Conservation (phyloP, 2,113 vertebrate genomes). For the Orcinus orca region DNA sequence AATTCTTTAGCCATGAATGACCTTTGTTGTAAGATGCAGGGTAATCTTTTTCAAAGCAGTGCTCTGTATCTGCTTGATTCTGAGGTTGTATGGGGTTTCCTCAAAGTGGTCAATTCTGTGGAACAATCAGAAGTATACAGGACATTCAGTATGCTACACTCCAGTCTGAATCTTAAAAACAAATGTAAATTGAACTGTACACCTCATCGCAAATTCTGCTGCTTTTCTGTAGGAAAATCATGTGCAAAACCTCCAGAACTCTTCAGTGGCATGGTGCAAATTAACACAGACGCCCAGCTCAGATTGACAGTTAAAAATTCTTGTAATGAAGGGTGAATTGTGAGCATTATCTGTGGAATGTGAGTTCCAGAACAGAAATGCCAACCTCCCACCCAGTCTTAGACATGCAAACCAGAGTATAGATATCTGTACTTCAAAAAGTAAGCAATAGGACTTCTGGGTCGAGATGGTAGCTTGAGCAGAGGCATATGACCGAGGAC, state of each 20-base stretch:
- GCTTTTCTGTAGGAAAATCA: constrained; percentile 9
- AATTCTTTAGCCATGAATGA: neutral
- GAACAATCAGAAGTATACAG: neutral
- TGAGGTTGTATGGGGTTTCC: neutral
- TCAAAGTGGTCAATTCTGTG: neutral
- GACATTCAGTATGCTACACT: neutral
- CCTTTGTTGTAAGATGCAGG: neutral
- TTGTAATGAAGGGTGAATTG: constrained; percentile 5
- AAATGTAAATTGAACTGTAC: neutral
- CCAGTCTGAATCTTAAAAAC: neutral
- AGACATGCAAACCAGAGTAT: neutral
- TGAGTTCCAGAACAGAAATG: neutral
- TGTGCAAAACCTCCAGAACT: constrained; percentile 35
- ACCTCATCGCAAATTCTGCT: neutral
- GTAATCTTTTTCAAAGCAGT: neutral
- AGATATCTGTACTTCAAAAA: neutral
- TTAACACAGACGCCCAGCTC: neutral
- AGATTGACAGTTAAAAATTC: neutral
- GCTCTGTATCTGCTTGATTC: neutral
- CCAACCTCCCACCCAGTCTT: neutral
- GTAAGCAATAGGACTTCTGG: neutral
- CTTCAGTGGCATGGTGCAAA: neutral
- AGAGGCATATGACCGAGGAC: neutral
- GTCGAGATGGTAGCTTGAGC: neutral
- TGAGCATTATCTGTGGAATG: neutral